Conservation (phyloP, 2,113 vertebrate genomes). For the Glaucomys volans region DNA sequence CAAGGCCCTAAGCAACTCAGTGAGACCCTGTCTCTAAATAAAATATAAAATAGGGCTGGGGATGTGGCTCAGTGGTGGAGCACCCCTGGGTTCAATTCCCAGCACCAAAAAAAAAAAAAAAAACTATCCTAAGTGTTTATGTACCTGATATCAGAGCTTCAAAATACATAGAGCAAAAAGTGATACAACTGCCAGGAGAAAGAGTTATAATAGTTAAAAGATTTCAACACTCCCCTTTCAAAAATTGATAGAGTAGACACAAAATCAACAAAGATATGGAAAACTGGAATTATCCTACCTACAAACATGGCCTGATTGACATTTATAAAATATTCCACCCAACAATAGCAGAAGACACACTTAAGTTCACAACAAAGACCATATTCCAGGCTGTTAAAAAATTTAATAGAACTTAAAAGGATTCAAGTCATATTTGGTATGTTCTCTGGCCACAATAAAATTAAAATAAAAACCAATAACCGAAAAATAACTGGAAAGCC, state of each 20-base stretch:
- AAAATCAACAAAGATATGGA: no score
- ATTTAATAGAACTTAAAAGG: background rate
- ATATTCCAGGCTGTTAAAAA: background rate
- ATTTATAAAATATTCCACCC: background rate
- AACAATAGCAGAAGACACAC: background rate
- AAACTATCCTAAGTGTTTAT: background rate
- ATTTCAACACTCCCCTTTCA: background rate
- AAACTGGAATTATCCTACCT: no score
- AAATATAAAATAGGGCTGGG: no score
- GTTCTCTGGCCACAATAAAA: background rate
- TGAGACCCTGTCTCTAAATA: no score
- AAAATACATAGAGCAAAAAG: background rate
- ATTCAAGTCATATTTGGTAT: background rate
- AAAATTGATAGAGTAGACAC: no score
- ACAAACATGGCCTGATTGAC: background rate
- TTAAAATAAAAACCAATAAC: background rate
- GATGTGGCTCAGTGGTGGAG: no score
- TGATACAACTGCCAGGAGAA: background rate
- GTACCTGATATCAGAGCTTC: background rate
- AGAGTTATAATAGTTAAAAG: background rate
- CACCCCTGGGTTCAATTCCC: no score
- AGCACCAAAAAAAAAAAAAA: background rate
- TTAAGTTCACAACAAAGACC: background rate
- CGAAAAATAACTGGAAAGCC: background rate
- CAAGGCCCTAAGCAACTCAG: no score